Base-by-base conservation (phyloP, 2,888 invertebrate genomes). In the Nomada hirtipes region DNA sequence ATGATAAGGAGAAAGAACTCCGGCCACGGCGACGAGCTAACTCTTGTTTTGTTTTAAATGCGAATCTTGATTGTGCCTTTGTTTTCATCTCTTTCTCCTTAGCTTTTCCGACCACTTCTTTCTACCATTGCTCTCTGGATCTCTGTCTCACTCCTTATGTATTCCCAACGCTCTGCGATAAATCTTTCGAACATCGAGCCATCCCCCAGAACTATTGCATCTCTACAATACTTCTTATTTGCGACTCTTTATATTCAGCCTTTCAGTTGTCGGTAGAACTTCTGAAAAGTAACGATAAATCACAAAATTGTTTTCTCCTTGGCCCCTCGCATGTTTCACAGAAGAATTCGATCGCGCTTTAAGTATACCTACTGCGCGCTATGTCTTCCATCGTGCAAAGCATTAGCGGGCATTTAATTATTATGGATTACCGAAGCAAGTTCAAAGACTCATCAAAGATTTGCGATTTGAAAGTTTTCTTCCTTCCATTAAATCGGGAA, bases 31-130 rank as follows among this genome's bases (percentile, higher is more conserved):
- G 71, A 75, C 70, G 29, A 85, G 83, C 79, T 89, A 87, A 85
- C 84, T 77, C 84, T 86, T 88, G 83, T 86, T 85, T 86, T 77
- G 80, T 83, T 79, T 70, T 72, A 82, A 88, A 87, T 87, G 78
- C 75, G 79, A 87, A 89, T 85, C 82, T 88, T 83, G 85, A 90
- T 91, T 86, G 86, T 82, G 68, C 86, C 86, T 88, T 89, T 88
- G 84, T 87, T 83, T 82, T 63, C 78, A 74, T 23, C 50, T 76
- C 63, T 79, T 71, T 76, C 67, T n/a, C 50, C 42, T 15, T 42
- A n/a, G 47, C 57, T 63, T 68, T 68, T 29, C 65, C 65, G 55
- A 23, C 67, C 44, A 50, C 50, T 36, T 59, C 61, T 61, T 20
- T 29, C 53, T 9, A 9, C 23, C 50, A 23, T n/a, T 20, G 20